phyloP scores from a whole-genome alignment of 2,888 invertebrate genomes.

The Clanis bilineata region DNA sequence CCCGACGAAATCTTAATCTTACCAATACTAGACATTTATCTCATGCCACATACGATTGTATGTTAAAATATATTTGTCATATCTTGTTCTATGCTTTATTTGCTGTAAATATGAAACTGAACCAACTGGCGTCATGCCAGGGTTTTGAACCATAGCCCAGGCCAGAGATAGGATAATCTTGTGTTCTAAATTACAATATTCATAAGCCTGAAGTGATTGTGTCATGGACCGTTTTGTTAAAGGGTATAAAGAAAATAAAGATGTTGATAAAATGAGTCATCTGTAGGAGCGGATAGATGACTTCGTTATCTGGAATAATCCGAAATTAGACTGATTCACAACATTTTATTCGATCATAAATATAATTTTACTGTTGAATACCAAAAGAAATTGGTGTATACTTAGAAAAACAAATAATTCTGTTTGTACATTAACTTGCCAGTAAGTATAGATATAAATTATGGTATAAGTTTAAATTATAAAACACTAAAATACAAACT shows the following conservation, averaged over 20 bases:
- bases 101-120: conserved; percentile 7
- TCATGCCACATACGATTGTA: not conserved
- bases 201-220: not conserved
- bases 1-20: not conserved
- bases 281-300: not conserved
- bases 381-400: not conserved
- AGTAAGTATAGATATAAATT: not conserved
- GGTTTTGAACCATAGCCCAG: not conserved
- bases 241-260: not conserved
- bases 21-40: not conserved
- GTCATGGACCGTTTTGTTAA: not conserved
- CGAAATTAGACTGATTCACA: conserved; percentile 5
- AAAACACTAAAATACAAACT: no score
- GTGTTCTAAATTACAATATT: not conserved
- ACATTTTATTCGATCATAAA: not conserved
- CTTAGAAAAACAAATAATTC: not conserved
- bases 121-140: not conserved
- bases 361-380: not conserved
- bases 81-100: conserved; percentile 3
- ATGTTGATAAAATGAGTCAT: conserved; percentile 4
- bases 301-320: conserved; percentile 1
- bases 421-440: not conserved
- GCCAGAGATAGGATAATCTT: not conserved
- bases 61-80: not conserved
- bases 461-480: no score